Conservation (phyloP, 2,888 invertebrate species). For the Acanthosepion pharaonis region DNA sequence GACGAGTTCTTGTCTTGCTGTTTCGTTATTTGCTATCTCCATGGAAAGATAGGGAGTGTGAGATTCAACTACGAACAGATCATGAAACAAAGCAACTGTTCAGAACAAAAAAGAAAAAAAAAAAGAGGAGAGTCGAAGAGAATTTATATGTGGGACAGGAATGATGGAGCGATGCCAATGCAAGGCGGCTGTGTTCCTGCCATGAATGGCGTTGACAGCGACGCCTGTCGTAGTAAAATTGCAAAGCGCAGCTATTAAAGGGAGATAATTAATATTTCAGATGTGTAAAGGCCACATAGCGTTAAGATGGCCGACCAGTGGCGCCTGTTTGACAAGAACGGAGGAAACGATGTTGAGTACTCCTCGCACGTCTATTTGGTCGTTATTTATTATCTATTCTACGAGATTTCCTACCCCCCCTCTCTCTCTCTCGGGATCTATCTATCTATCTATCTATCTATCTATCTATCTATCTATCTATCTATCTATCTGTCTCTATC, state of each 20-base stretch:
- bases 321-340: background rate
- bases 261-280: slow-evolving; percentile 33
- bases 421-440: too few species aligned
- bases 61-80: background rate
- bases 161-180: background rate
- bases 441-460: too few species aligned
- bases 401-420: too few species aligned
- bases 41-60: background rate
- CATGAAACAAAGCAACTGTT: background rate
- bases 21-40: background rate
- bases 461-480: too few species aligned
- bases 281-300: background rate
- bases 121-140: too few species aligned
- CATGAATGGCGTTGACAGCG: background rate
- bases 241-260: background rate
- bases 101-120: background rate
- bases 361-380: background rate
- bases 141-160: background rate
- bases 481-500: too few species aligned
- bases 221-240: slow-evolving; percentile 2
- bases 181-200: background rate
- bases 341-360: background rate
- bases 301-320: slow-evolving; percentile 14
- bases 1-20: background rate
- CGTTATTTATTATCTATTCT: background rate